A percentile compares a stretch with the other conserved stretches of the same genome.
Conservation (phyloP, 2,113 vertebrate genomes). For the Stigmatopora argus region DNA sequence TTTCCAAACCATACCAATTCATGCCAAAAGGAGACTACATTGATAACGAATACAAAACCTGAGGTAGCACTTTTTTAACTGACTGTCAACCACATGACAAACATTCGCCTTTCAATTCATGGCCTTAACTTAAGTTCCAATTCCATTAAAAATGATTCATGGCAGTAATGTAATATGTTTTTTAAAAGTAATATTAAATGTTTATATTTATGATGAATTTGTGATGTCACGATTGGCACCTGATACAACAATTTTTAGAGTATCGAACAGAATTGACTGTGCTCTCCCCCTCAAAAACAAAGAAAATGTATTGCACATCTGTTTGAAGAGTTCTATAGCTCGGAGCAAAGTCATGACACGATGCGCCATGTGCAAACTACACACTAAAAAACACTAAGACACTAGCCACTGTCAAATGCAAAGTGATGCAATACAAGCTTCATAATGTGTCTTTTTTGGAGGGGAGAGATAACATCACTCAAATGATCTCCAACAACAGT, state of each 20-base stretch:
- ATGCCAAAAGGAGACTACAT: slow-evolving; percentile 37
- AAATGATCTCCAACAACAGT: slow-evolving; percentile 24
- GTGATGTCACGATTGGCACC: too few species aligned
- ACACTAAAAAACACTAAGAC: neutral
- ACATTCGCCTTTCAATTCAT: neutral
- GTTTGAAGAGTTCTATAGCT: slow-evolving; percentile 22
- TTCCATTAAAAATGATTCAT: too few species aligned
- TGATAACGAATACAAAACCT: slow-evolving; percentile 18
- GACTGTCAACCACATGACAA: neutral
- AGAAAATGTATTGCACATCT: neutral
- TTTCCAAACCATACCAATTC: slow-evolving; percentile 49
- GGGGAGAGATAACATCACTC: slow-evolving; percentile 19
- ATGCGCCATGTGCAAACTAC: neutral
- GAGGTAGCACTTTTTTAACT: slow-evolving; percentile 8
- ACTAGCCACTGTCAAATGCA: slow-evolving; percentile 1
- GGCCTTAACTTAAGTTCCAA: too few species aligned
- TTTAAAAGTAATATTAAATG: too few species aligned
- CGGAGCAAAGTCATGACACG: slow-evolving; percentile 32
- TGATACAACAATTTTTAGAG: too few species aligned
- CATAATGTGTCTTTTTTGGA: neutral
- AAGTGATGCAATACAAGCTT: slow-evolving; percentile 7
- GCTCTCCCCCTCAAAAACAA: neutral
- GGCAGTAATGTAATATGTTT: too few species aligned
- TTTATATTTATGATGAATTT: too few species aligned
- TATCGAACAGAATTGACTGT: too few species aligned